Conservation (phyloP, 1,140 invertebrate genomes). For the Calliphora vicina region DNA sequence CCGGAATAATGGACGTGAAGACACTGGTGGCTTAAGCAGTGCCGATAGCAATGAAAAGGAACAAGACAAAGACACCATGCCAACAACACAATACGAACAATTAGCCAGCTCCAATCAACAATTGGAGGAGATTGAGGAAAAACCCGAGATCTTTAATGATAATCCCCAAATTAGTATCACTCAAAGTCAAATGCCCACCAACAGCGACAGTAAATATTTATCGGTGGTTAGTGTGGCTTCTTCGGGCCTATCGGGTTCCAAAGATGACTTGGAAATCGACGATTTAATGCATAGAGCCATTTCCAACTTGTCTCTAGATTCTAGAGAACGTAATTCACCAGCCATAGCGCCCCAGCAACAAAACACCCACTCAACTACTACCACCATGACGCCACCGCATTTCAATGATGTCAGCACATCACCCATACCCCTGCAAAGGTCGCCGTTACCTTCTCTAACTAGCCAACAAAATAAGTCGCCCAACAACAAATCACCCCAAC, state of each 20-base stretch:
- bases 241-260: conserved; percentile 39
- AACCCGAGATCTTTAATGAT: conserved; percentile 38
- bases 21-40: conserved; percentile 42
- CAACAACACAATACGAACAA: conserved; percentile 56
- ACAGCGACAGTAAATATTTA: conserved; percentile 57
- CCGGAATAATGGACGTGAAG: conserved; percentile 53
- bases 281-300: conserved; percentile 62
- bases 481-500: conserved; percentile 34
- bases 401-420: conserved; percentile 62
- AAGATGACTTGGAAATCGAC: conserved; percentile 61
- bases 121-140: conserved; percentile 44
- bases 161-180: conserved; percentile 15
- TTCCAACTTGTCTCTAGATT: conserved; percentile 60
- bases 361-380: neutral
- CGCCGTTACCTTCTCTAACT: conserved; percentile 33
- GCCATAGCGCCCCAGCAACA: conserved; percentile 36
- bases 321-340: conserved; percentile 56
- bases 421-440: conserved; percentile 59
- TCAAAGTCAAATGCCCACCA: conserved; percentile 37
- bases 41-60: conserved; percentile 26
- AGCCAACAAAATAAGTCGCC: conserved; percentile 37
- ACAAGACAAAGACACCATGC: neutral
- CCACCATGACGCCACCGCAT: conserved; percentile 41
- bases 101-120: conserved; percentile 57
- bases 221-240: conserved; percentile 43